Evolutionary conservation across 1,140 invertebrate genomes (phyloP).

Genomic region (Pectinophora gossypiella): DNA sequence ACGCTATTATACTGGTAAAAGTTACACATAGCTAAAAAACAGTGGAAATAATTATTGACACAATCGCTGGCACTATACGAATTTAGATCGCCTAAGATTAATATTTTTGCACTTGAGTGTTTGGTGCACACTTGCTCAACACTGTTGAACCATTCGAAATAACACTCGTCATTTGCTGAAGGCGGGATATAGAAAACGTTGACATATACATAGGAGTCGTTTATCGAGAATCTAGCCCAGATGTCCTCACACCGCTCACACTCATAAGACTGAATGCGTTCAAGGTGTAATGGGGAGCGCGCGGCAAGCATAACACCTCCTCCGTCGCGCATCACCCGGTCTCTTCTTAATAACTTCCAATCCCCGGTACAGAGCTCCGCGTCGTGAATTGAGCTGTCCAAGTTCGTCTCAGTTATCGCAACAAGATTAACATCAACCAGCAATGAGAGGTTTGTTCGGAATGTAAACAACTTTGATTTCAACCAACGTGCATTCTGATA

Average conservation of each 20-base stretch:
- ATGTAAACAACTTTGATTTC: constrained; percentile 1
- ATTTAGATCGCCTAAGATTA: constrained; percentile 7
- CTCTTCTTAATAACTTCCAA: constrained; percentile 2
- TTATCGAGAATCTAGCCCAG: constrained; percentile 3
- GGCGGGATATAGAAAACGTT: constrained; percentile 3
- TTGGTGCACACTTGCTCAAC: background rate
- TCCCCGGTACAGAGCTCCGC: background rate
- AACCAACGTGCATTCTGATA: constrained; percentile 9
- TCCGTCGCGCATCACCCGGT: background rate
- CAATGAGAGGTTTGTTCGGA: background rate
- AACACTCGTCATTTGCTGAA: background rate
- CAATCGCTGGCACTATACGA: background rate
- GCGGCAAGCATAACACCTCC: constrained; percentile 4
- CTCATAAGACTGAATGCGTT: background rate
- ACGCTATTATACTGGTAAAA: background rate
- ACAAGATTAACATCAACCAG: background rate
- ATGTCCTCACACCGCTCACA: background rate
- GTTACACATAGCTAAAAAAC: constrained; percentile 3
- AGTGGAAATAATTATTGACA: constrained; percentile 1
- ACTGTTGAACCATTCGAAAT: background rate
- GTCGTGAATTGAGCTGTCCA: background rate
- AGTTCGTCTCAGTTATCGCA: background rate
- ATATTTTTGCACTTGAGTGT: background rate
- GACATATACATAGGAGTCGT: background rate
- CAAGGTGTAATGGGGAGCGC: background rate